Evolutionary conservation across 2,888 invertebrate genomes (phyloP).

Genomic region (Seira ritae): DNA sequence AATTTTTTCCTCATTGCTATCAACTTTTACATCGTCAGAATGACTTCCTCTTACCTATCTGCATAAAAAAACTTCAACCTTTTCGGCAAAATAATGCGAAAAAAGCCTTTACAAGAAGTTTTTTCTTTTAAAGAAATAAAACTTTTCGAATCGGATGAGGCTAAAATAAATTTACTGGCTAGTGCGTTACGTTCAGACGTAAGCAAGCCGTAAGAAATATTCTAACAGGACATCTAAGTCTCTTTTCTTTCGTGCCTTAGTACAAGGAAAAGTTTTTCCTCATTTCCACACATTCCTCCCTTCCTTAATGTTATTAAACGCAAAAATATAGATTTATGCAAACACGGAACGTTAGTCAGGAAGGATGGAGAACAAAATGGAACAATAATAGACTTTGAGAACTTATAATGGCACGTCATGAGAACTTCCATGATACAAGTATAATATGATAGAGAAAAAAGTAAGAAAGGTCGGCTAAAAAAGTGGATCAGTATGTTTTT

Average conservation of each 20-base stretch:
- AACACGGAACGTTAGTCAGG: no score
- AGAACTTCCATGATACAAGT: not conserved
- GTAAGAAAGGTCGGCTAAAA: not conserved
- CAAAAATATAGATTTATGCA: conserved; percentile 13
- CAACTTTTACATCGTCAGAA: no score
- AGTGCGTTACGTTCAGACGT: not conserved
- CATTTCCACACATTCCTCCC: conserved; percentile 22
- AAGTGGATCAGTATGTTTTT: conserved; percentile 37
- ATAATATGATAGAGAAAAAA: conserved; percentile 8
- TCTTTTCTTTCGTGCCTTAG: conserved; percentile 22
- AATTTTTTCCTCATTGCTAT: no score
- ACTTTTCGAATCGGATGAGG: no score
- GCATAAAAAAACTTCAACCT: not conserved
- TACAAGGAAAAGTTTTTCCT: conserved; percentile 4
- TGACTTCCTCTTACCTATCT: conserved; percentile 1
- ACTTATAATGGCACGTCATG: not conserved
- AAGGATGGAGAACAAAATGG: conserved; percentile 19
- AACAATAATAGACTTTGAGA: conserved; percentile 24
- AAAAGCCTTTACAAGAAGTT: no score
- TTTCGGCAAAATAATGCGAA: no score
- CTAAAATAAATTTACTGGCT: no score
- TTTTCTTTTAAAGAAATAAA: no score
- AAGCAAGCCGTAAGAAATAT: conserved; percentile 17
- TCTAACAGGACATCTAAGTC: conserved; percentile 20
- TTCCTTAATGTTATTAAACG: conserved; percentile 48